These are phyloP conservation scores for Pseudopipra pipra DNA, from an alignment of 2,113 vertebrate genomes.

Conservation along the genomic window DNA sequence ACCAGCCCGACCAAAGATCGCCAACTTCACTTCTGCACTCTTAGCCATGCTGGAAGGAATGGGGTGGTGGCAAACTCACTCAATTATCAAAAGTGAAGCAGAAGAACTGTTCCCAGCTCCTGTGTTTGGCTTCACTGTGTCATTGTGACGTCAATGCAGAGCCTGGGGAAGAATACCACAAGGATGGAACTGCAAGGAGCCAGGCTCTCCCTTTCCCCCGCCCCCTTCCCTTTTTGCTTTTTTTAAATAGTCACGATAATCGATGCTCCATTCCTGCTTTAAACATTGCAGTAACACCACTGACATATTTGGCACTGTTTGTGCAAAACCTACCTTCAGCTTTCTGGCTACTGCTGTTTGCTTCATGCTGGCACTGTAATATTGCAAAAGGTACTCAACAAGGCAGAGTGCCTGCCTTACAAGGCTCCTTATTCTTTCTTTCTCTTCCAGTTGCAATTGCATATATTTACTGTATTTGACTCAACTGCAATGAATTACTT, in stretches of 20 bases:
- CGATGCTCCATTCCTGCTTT: neutral
- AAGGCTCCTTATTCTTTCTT: neutral
- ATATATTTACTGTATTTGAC: neutral
- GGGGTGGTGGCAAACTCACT: neutral
- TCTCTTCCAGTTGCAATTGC: neutral
- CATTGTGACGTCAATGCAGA: conserved; percentile 64
- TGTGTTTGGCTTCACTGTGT: conserved; percentile 47
- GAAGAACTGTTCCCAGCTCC: neutral
- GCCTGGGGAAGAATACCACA: conserved; percentile 46
- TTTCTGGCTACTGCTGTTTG: neutral
- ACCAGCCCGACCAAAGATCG: conserved; percentile 91
- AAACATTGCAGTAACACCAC: neutral
- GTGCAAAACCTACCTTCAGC: neutral
- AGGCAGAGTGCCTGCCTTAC: neutral
- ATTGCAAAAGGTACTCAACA: neutral
- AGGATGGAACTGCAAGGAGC: neutral
- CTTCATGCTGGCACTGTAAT: neutral
- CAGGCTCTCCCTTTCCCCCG: neutral
- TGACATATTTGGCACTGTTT: neutral
- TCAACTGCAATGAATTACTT: neutral
- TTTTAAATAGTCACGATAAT: neutral
- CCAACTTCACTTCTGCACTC: conserved; percentile 93
- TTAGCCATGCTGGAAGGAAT: conserved; percentile 83
- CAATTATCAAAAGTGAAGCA: neutral
- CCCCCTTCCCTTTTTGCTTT: neutral